Base-by-base conservation (phyloP, 2,888 invertebrate species). In the Ferdinandea cuprea region DNA sequence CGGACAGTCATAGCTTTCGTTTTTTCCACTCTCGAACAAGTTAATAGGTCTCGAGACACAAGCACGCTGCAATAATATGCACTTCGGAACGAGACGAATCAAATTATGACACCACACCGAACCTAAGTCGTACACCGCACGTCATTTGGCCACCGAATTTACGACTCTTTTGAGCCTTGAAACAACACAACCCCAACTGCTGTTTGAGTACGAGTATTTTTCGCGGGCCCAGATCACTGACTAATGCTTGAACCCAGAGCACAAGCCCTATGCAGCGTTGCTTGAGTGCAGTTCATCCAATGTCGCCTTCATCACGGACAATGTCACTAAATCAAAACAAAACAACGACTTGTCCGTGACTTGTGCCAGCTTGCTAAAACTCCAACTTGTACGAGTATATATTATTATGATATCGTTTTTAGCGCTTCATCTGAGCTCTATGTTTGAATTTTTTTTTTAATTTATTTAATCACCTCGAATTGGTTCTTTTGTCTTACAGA, bases 281-380 rank as follows among this genome's bases (percentile, higher is more conserved):
- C 56, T 35, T 69, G 58, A 72, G 61, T 71, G 72, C 50, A 74
- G 58, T 73, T 77, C 68, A 32, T 11, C 69, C 89, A 89, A 90
- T 89, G 89, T 89, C 90, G 90, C 87, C 88, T 88, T 88, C 88
- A 88, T 86, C 86, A 86, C 87, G 87, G 86, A 86, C 88, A 88
- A 88, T 87, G 88, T 88, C 88, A 88, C 86, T 85, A 86, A 86
- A 86, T 86, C 86, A 87, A 85, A 87, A 86, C 74, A 86, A 40
- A 40, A 15, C 81, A 85, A 83, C 77, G 81, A 61, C 69, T 78
- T 81, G 89, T 88, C 90, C 90, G 87, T 90, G 90, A 90, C 89
- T 90, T 90, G 85, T 90, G 90, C 88, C 77, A 87, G 87, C 86
- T 87, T 88, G 86, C 90, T 89, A 89, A 86, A 88, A 89, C 87